phyloP scores from a whole-genome alignment of 2,888 invertebrate species.

The Oscheius sp. region DNA sequence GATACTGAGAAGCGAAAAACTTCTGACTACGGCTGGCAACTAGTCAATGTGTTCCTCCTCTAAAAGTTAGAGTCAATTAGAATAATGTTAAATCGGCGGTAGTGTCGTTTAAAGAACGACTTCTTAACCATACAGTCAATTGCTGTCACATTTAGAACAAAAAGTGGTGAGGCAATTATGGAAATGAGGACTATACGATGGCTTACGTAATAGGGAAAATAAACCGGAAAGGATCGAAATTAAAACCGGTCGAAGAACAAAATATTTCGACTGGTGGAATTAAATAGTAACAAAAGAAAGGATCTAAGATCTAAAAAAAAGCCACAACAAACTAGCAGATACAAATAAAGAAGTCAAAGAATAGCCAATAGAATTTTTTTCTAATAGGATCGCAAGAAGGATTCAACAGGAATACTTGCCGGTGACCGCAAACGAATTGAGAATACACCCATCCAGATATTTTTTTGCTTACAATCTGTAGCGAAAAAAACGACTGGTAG shows the following conservation, averaged over 20 bases:
- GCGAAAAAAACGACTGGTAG: too few relatives aligned
- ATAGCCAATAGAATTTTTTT: too few relatives aligned
- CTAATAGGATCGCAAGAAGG: neutral
- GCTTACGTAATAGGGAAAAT: slow-evolving; percentile 13
- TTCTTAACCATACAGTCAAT: slow-evolving; percentile 24
- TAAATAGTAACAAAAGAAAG: slow-evolving; percentile 9
- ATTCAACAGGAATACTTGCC: too few relatives aligned
- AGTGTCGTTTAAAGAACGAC: slow-evolving; percentile 23
- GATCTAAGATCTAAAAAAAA: too few relatives aligned
- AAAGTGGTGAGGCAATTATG: slow-evolving; percentile 26
- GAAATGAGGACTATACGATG: slow-evolving; percentile 20
- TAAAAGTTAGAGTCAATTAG: slow-evolving; percentile 1
- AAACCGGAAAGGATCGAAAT: slow-evolving; percentile 12
- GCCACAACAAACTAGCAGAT: too few relatives aligned
- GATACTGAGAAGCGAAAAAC: neutral
- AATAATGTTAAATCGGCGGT: slow-evolving; percentile 10
- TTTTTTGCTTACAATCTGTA: too few relatives aligned
- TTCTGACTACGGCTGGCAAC: neutral
- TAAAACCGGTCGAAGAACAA: slow-evolving; percentile 14
- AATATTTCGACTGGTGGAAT: too few relatives aligned
- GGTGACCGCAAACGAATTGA: too few relatives aligned
- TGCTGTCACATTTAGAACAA: slow-evolving; percentile 20
- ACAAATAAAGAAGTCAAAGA: too few relatives aligned
- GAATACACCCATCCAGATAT: too few relatives aligned
- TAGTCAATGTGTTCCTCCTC: neutral